Conservation (phyloP, 1,140 invertebrate species). For the Lanistes nyassanus region DNA sequence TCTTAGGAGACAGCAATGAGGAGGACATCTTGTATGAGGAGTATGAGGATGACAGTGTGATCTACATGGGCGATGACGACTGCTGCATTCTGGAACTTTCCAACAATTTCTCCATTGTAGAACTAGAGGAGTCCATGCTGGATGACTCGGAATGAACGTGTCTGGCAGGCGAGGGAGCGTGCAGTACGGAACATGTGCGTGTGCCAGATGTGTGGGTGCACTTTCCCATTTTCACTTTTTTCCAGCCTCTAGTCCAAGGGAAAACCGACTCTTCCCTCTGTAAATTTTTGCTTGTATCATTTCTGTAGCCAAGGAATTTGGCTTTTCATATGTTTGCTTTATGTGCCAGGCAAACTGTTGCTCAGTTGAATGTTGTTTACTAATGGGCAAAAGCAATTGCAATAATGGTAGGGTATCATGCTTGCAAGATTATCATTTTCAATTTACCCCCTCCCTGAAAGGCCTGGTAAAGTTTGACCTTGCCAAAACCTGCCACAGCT, state of each 20-base stretch:
- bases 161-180: too few species aligned
- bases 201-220: background rate
- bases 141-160: background rate
- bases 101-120: background rate
- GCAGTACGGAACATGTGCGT: too few species aligned
- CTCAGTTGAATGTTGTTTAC: too few species aligned
- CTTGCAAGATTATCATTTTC: too few species aligned
- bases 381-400: too few species aligned
- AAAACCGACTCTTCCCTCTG: background rate
- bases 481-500: too few species aligned
- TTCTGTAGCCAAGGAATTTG: too few species aligned
- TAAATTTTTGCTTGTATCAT: background rate
- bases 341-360: too few species aligned
- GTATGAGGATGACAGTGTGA: background rate
- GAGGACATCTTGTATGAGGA: background rate
- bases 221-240: background rate
- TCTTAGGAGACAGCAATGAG: background rate
- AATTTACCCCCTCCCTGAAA: too few species aligned
- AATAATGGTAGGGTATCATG: too few species aligned
- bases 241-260: background rate
- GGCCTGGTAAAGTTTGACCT: too few species aligned
- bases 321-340: background rate
- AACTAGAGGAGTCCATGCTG: background rate
- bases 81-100: background rate
- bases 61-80: constrained; percentile 18